Evolutionary conservation across 2,888 invertebrate genomes (phyloP).

Genomic region (Cheilosia pagana): DNA sequence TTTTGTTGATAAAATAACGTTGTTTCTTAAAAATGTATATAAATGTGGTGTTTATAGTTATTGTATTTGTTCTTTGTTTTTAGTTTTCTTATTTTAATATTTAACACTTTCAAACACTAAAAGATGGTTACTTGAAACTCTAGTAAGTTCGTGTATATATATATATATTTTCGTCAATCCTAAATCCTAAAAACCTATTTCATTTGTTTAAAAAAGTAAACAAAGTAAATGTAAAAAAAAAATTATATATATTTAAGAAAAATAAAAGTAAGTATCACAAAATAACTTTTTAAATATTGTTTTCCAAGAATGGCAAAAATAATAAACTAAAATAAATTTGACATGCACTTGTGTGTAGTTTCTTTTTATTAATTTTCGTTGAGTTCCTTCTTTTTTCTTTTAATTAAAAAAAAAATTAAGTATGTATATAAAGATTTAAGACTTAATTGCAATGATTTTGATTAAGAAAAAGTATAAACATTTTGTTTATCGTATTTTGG

Average conservation of each 20-base stretch:
- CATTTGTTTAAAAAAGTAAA: constrained; percentile 45
- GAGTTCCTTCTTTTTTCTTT: not conserved
- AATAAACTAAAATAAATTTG: constrained; percentile 18
- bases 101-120: constrained; percentile 51
- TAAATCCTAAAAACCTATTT: constrained; percentile 37
- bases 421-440: not conserved
- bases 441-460: constrained; percentile 46
- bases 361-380: constrained; percentile 30
- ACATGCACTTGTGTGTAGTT: constrained; percentile 11
- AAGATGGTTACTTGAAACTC: constrained; percentile 58
- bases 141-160: constrained; percentile 51
- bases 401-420: not conserved
- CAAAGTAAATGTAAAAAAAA: constrained; percentile 24
- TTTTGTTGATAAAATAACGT: constrained; percentile 47
- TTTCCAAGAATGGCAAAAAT: constrained; percentile 15
- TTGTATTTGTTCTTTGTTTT: constrained; percentile 60
- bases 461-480: constrained; percentile 19
- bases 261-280: constrained; percentile 67
- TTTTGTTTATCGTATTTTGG: constrained; percentile 53
- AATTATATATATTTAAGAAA: constrained; percentile 16
- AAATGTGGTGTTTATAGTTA: constrained; percentile 71
- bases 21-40: constrained; percentile 62
- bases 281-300: constrained; percentile 32
- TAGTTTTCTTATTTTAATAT: constrained; percentile 28
- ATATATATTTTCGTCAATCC: constrained; percentile 44